phyloP scores from a whole-genome alignment of 2,888 invertebrate species.

The Eueremaeus valkanovi region DNA sequence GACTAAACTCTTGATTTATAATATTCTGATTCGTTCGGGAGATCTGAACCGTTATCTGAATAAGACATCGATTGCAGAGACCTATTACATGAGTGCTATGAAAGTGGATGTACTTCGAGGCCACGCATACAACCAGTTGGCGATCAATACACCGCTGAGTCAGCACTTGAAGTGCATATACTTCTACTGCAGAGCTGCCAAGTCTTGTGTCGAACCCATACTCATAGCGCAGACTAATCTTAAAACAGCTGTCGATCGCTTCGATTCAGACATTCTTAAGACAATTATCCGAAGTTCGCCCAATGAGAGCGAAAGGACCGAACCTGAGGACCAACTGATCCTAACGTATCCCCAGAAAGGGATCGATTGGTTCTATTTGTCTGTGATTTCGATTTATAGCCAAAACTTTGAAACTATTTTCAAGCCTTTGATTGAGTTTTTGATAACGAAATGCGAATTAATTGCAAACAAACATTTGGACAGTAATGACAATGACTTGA shows the following conservation, averaged over 20 bases:
- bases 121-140: slow-evolving; percentile 43
- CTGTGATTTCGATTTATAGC: slow-evolving; percentile 40
- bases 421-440: slow-evolving; percentile 24
- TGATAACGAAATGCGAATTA: slow-evolving; percentile 24
- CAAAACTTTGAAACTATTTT: slow-evolving; percentile 38
- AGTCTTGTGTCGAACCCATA: slow-evolving; percentile 38
- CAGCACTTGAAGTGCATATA: slow-evolving; percentile 38
- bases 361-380: slow-evolving; percentile 42
- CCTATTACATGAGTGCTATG: slow-evolving; percentile 40
- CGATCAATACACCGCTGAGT: slow-evolving; percentile 31
- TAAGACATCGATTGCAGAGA: slow-evolving; percentile 28
- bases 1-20: slow-evolving; percentile 37
- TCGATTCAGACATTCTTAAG: slow-evolving; percentile 23
- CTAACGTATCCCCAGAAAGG: slow-evolving; percentile 31
- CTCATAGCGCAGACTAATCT: slow-evolving; percentile 38
- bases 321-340: background rate
- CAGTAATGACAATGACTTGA: slow-evolving; percentile 18
- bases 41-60: slow-evolving; percentile 42
- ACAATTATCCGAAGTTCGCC: background rate
- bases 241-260: slow-evolving; percentile 28
- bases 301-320: background rate
- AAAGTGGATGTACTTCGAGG: slow-evolving; percentile 39
- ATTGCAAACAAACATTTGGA: slow-evolving; percentile 23
- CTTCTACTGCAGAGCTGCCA: slow-evolving; percentile 39
- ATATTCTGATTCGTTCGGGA: slow-evolving; percentile 41